phyloP scores from a whole-genome alignment of 92 coral and sea anemone species.

The Hydrozoanthus gracilis region DNA sequence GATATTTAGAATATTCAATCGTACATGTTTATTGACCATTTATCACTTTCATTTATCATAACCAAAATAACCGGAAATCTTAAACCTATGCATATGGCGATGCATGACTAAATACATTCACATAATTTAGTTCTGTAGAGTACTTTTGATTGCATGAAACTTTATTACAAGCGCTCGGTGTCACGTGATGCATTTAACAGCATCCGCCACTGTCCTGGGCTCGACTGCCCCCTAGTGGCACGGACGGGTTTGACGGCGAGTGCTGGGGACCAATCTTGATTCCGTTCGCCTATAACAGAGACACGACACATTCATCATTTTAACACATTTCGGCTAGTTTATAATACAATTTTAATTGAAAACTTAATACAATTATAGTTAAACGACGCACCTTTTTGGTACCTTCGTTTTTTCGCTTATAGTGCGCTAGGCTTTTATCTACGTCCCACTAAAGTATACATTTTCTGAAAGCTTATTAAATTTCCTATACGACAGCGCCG shows the following conservation, averaged over 20 bases:
- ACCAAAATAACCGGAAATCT: constrained; percentile 18
- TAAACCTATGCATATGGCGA: constrained; percentile 31
- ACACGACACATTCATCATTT: not conserved
- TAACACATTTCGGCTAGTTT: too few relatives aligned
- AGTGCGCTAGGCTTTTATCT: too few relatives aligned
- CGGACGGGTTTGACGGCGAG: constrained; percentile 95
- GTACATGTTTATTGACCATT: not conserved
- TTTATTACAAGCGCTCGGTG: constrained; percentile 12
- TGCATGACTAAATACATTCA: constrained; percentile 36
- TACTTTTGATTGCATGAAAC: constrained; percentile 30
- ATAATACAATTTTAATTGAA: too few relatives aligned
- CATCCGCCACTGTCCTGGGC: constrained; percentile 97
- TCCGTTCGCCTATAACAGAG: constrained; percentile 87
- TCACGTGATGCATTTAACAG: constrained; percentile 64
- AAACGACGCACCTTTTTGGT: too few relatives aligned
- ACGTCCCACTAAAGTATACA: too few relatives aligned
- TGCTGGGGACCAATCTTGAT: constrained; percentile 99
- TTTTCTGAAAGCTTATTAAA: too few relatives aligned
- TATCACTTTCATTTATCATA: constrained; percentile 17
- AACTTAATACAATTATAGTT: too few relatives aligned
- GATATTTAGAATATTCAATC: not conserved
- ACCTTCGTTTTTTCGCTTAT: too few relatives aligned
- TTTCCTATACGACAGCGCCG: too few relatives aligned
- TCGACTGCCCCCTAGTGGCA: constrained; percentile 96
- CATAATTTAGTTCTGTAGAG: constrained; percentile 40